phyloP scores from a whole-genome alignment of 1,140 invertebrate genomes.

The Bombus turneri region DNA sequence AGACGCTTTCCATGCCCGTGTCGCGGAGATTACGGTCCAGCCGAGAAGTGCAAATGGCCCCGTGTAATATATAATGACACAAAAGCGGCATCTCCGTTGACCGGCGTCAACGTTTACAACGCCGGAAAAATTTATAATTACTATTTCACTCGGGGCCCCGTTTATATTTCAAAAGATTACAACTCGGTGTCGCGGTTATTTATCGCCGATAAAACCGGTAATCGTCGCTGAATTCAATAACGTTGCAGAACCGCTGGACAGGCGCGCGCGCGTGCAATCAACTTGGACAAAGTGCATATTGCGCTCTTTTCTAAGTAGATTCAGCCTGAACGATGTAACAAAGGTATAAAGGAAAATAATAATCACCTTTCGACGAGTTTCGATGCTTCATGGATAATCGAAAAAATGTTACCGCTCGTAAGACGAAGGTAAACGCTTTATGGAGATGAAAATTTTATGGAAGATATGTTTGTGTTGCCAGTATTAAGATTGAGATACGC shows the following conservation, averaged over 20 bases:
- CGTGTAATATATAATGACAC: conserved; percentile 42
- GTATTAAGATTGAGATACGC: neutral
- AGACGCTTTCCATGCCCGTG: conserved; percentile 37
- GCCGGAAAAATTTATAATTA: conserved; percentile 45
- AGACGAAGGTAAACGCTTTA: neutral
- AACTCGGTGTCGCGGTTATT: conserved; percentile 43
- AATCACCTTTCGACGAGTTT: neutral
- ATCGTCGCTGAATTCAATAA: conserved; percentile 23
- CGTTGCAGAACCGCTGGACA: neutral
- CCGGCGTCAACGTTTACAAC: conserved; percentile 33
- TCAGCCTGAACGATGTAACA: neutral
- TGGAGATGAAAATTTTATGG: neutral
- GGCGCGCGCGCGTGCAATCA: neutral
- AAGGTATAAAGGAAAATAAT: neutral
- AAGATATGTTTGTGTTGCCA: neutral
- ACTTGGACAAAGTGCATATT: neutral
- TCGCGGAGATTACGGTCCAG: conserved; percentile 36
- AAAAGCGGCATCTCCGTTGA: conserved; percentile 16
- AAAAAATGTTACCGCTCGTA: neutral
- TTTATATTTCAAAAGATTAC: conserved; percentile 7
- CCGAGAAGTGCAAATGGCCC: conserved; percentile 40
- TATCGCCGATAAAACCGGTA: conserved; percentile 36
- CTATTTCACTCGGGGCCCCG: conserved; percentile 25
- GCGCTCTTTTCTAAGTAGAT: neutral
- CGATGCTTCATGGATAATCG: neutral